Conservation (phyloP, 1,140 invertebrate genomes). For the Lepidostoma basale region DNA sequence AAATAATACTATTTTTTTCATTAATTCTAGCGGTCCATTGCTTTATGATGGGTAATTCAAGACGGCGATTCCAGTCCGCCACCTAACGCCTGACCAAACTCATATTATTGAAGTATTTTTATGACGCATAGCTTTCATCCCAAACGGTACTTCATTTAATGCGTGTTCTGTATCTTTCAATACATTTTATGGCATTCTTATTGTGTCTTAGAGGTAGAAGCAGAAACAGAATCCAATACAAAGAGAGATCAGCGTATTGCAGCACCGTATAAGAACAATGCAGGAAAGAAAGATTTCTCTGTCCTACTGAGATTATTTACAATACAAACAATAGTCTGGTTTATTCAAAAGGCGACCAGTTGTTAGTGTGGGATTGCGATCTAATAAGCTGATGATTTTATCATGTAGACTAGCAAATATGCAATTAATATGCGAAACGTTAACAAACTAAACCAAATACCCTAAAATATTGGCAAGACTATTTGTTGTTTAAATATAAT, state of each 20-base stretch:
- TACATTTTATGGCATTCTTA: slow-evolving; percentile 10
- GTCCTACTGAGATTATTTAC: slow-evolving; percentile 33
- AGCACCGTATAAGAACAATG: slow-evolving; percentile 33
- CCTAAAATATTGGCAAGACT: too few species aligned
- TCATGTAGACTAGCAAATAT: too few species aligned
- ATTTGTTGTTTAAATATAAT: too few species aligned
- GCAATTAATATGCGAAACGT: too few species aligned
- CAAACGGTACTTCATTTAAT: background rate
- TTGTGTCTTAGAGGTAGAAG: background rate
- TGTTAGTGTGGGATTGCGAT: too few species aligned
- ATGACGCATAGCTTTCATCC: background rate
- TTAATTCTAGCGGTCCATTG: background rate
- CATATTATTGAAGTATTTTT: background rate
- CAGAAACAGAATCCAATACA: slow-evolving; percentile 26
- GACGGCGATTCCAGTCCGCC: background rate
- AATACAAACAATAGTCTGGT: too few species aligned
- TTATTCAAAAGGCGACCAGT: too few species aligned
- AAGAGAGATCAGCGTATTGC: slow-evolving; percentile 34
- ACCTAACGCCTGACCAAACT: background rate
- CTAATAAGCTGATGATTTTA: too few species aligned
- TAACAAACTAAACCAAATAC: too few species aligned
- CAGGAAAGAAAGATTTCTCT: slow-evolving; percentile 41
- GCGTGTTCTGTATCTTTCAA: background rate
- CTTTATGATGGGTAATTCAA: background rate
- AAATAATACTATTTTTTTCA: background rate